A percentile compares a stretch with the other conserved stretches of the same genome.
These are phyloP conservation scores for Turritopsis dohrnii DNA, from an alignment of 30 jellyfish, hydroid and myxozoan genomes.

Conservation along the genomic window DNA sequence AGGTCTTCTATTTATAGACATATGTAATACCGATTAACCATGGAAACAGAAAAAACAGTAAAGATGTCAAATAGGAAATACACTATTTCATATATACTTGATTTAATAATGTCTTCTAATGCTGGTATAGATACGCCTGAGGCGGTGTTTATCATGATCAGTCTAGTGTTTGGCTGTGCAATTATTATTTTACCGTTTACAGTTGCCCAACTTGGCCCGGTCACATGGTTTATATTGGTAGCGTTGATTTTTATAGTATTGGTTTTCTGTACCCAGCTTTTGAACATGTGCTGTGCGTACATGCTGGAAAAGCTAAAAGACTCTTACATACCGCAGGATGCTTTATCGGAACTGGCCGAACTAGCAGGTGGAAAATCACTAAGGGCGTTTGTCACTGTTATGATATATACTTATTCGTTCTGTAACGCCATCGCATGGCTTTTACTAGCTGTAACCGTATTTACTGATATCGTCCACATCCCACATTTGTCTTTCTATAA, in stretches of 20 bases:
- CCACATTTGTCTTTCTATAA: not conserved
- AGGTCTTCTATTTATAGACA: no score
- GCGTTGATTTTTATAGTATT: not conserved
- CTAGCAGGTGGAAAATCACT: constrained; percentile 3
- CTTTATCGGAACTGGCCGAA: not conserved
- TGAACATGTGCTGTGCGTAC: not conserved
- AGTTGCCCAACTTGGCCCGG: not conserved
- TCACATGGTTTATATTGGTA: not conserved
- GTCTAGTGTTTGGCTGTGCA: not conserved
- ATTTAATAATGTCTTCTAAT: not conserved
- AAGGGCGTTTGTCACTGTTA: not conserved
- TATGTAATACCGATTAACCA: no score
- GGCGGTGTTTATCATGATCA: constrained; percentile 1
- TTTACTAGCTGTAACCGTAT: not conserved
- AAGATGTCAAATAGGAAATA: not conserved
- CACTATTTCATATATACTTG: not conserved
- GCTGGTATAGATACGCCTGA: not conserved
- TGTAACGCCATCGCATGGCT: not conserved
- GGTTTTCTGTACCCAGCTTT: not conserved
- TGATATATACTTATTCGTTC: not conserved
- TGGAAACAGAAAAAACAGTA: not conserved
- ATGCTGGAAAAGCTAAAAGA: not conserved
- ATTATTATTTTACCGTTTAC: not conserved
- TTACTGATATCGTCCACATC: not conserved
- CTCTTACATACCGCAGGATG: not conserved